A percentile compares a stretch with the other conserved stretches of the same genome.
Conservation (phyloP, 2,888 invertebrate genomes). For the Chrysotoxum bicinctum region DNA sequence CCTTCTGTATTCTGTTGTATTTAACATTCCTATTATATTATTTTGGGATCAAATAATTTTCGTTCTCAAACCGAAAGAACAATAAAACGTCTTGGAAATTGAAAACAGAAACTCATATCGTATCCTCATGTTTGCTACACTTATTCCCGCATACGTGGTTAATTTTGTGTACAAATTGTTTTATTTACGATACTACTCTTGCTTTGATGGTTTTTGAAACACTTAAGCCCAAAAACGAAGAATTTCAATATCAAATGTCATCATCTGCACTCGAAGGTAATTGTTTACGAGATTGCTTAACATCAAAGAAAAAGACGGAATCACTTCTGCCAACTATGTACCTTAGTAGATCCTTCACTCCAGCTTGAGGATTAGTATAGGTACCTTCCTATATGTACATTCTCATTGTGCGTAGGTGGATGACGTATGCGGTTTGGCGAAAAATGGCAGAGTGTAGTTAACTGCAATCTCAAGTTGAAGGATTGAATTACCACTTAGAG, state of each 20-base stretch:
- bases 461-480: conserved; percentile 16
- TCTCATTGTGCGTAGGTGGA: neutral
- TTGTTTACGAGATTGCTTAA: conserved; percentile 25
- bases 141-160: conserved; percentile 32
- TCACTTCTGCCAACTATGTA: neutral
- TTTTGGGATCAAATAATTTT: neutral
- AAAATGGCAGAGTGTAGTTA: neutral
- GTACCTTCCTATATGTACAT: too few relatives aligned
- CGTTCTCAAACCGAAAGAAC: neutral
- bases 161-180: conserved; percentile 39
- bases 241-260: conserved; percentile 41
- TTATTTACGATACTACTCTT: conserved; percentile 24
- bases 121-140: neutral
- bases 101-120: conserved; percentile 11
- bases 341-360: neutral
- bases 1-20: neutral
- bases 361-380: too few relatives aligned
- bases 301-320: conserved; percentile 18
- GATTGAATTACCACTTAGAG: conserved; percentile 64
- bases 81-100: neutral
- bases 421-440: neutral
- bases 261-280: conserved; percentile 38
- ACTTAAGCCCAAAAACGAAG: conserved; percentile 9
- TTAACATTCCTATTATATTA: neutral
- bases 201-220: conserved; percentile 18